A percentile compares a stretch with the other conserved stretches of the same genome.
Evolutionary conservation across 1,140 invertebrate species (phyloP).

Genomic region (Drosophila arizonae): DNA sequence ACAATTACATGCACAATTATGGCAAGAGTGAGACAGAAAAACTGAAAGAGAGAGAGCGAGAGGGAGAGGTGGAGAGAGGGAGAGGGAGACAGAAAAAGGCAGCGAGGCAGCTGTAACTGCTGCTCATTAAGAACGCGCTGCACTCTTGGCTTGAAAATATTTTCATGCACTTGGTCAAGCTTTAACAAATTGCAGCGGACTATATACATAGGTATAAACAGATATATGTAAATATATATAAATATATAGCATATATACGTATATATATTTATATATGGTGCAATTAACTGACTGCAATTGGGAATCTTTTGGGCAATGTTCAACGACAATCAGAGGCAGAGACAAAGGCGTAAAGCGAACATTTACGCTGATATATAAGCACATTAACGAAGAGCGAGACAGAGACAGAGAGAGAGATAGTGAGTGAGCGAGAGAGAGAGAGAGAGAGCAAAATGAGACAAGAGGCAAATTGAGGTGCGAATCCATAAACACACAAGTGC

Average conservation of each 20-base stretch:
- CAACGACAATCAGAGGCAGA: constrained; percentile 49
- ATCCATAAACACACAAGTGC: constrained; percentile 81
- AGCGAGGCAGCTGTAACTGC: constrained; percentile 39
- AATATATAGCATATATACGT: constrained; percentile 30
- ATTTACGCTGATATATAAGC: constrained; percentile 80
- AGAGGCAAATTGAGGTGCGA: constrained; percentile 80
- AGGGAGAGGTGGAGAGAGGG: constrained; percentile 5
- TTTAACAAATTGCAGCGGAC: constrained; percentile 68
- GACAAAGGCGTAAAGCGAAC: constrained; percentile 53
- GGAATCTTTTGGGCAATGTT: constrained; percentile 26
- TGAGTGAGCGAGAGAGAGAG: neutral
- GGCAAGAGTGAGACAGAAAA: constrained; percentile 29
- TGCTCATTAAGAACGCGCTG: constrained; percentile 57
- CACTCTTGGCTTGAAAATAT: constrained; percentile 36
- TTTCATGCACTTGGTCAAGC: constrained; percentile 71
- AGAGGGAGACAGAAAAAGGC: constrained; percentile 1
- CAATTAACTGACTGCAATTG: constrained; percentile 64
- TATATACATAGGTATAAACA: constrained; percentile 45
- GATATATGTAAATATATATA: too few species aligned
- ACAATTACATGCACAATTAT: constrained; percentile 82
- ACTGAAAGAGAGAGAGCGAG: constrained; percentile 1
- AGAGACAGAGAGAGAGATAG: neutral
- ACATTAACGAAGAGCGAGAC: constrained; percentile 63
- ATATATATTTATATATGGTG: neutral
- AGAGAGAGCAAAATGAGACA: constrained; percentile 63